Percentiles rank a stretch among this genome's conserved stretches.
phyloP scores from a whole-genome alignment of 2,113 vertebrate genomes.

The Ciconia boyciana region DNA sequence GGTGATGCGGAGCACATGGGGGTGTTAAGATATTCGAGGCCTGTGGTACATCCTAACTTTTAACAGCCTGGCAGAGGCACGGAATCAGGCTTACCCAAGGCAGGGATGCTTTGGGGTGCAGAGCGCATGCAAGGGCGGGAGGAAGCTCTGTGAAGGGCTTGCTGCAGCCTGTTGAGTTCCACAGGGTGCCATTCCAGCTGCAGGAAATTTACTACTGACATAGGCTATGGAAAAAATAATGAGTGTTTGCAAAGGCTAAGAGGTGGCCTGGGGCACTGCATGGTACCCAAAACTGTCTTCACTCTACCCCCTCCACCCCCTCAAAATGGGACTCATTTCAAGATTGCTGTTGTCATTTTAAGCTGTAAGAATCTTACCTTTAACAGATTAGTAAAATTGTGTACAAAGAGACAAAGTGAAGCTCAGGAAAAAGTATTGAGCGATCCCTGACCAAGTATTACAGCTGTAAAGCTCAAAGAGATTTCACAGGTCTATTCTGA shows the following conservation, averaged over 20 bases:
- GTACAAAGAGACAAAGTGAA: neutral
- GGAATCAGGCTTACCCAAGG: neutral
- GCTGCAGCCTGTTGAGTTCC: neutral
- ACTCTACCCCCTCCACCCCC: neutral
- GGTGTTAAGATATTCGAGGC: accelerated
- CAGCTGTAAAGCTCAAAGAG: neutral
- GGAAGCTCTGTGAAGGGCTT: neutral
- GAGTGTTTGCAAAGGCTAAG: neutral
- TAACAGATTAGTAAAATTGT: neutral
- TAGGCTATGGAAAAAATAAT: conserved; percentile 5
- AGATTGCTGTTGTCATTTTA: neutral
- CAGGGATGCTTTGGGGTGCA: neutral
- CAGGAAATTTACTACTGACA: neutral
- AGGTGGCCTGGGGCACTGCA: neutral
- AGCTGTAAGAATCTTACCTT: neutral
- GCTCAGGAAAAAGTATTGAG: neutral
- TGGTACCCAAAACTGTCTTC: neutral
- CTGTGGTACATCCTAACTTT: neutral
- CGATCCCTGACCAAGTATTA: neutral
- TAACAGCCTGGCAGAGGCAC: neutral
- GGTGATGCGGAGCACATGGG: too few species aligned
- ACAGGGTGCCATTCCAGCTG: neutral
- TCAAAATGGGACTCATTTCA: neutral
- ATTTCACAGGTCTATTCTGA: neutral
- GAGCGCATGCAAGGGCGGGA: neutral